A percentile compares a stretch with the other conserved stretches of the same genome.
Conservation (phyloP, 2,797 vertebrate genomes). For the Scolopax bukidnonensis region DNA sequence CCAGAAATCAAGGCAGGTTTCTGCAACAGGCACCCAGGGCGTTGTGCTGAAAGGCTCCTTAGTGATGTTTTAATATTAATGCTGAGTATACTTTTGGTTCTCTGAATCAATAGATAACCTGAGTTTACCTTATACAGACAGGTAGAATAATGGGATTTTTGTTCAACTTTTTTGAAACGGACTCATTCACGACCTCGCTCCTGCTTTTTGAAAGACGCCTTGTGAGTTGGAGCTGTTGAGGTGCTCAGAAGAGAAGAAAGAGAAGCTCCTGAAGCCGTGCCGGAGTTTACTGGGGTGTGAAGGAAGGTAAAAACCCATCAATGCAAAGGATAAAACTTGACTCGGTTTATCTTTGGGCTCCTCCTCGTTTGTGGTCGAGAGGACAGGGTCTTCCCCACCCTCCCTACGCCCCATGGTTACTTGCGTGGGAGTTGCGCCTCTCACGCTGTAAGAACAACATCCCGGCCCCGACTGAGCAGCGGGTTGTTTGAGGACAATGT, state of each 20-base stretch:
- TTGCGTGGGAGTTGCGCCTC: rapidly evolving
- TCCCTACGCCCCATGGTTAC: not conserved
- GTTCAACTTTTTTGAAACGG: not conserved
- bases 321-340: not conserved
- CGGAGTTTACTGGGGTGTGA: not conserved
- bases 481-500: slow-evolving; percentile 23
- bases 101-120: not conserved
- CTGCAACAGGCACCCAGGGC: not conserved
- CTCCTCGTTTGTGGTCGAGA: not conserved
- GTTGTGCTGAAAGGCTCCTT: not conserved
- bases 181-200: not conserved
- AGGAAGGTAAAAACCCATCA: not conserved
- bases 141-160: not conserved
- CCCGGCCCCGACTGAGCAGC: not conserved
- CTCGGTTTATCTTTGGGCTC: not conserved
- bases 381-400: not conserved
- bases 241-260: rapidly evolving
- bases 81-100: not conserved
- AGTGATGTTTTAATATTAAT: not conserved
- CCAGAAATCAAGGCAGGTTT: not conserved
- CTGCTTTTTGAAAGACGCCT: not conserved
- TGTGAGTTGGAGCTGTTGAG: not conserved
- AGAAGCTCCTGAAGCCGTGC: not conserved
- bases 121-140: not conserved
- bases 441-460: rapidly evolving